Conservation (phyloP, 2,113 vertebrate species). For the Eidolon helvum region DNA sequence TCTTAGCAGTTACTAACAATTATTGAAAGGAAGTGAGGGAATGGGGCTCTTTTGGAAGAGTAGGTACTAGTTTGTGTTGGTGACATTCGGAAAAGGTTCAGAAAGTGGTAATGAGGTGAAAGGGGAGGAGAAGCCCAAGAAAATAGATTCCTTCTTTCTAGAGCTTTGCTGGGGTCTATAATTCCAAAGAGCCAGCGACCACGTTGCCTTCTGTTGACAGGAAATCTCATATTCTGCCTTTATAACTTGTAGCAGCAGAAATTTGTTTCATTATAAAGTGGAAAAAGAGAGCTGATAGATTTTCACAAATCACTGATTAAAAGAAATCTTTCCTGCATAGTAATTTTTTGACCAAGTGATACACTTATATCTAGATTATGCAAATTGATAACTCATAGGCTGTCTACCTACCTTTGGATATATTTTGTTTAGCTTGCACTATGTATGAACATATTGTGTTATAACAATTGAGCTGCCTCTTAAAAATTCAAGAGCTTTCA, state of each 20-base stretch:
- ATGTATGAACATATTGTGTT: not conserved
- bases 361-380: not conserved
- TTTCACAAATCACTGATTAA: not conserved
- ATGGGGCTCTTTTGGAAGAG: not conserved
- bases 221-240: not conserved
- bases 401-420: not conserved
- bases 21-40: not conserved
- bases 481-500: not conserved
- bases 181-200: not conserved
- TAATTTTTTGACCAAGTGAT: not conserved
- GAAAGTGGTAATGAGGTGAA: not conserved
- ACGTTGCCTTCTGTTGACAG: not conserved
- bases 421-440: not conserved
- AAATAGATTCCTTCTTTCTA: not conserved
- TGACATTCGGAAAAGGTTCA: not conserved
- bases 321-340: not conserved
- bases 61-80: not conserved
- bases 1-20: not conserved
- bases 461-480: not conserved
- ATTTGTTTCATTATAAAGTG: slow-evolving; percentile 20
- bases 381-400: not conserved
- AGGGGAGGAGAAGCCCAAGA: not conserved
- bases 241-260: not conserved
- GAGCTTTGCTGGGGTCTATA: not conserved
- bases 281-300: not conserved